A percentile compares a stretch with the other conserved stretches of the same genome.
Conservation (phyloP, 1,140 invertebrate species). For the Drosophila bifasciata region DNA sequence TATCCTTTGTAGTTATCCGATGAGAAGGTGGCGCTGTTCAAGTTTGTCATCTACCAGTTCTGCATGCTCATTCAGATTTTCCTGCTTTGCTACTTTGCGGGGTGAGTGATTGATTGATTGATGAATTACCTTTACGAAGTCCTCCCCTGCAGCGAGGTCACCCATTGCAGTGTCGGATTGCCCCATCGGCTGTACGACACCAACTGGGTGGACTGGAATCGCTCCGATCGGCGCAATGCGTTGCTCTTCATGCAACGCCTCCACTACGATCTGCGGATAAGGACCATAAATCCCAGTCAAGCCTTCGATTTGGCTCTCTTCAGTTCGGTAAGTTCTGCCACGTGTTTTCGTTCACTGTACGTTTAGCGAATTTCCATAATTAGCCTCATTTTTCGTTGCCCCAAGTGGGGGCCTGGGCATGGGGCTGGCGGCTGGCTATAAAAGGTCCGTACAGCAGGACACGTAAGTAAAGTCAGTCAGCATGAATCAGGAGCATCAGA, state of each 20-base stretch:
- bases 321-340: conserved; percentile 44
- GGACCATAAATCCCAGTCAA: conserved; percentile 61
- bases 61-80: conserved; percentile 74
- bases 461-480: background rate
- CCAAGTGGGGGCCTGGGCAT: background rate
- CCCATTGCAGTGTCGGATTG: conserved; percentile 52
- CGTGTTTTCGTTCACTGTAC: conserved; percentile 40
- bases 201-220: conserved; percentile 59
- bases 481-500: conserved; percentile 42
- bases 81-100: conserved; percentile 73
- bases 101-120: conserved; percentile 18
- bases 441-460: conserved; percentile 8
- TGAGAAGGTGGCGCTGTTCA: conserved; percentile 41
- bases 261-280: conserved; percentile 57
- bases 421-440: conserved; percentile 36
- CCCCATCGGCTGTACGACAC: conserved; percentile 61
- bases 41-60: conserved; percentile 58
- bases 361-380: conserved; percentile 42
- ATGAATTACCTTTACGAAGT: no score
- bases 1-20: conserved; percentile 54
- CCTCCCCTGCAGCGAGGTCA: conserved; percentile 45
- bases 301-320: conserved; percentile 63
- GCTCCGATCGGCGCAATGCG: conserved; percentile 48
- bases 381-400: conserved; percentile 47
- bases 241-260: conserved; percentile 71